A percentile compares a stretch with the other conserved stretches of the same genome.
Evolutionary conservation across 1,140 invertebrate species (phyloP).

Genomic region (Nasonia giraulti): DNA sequence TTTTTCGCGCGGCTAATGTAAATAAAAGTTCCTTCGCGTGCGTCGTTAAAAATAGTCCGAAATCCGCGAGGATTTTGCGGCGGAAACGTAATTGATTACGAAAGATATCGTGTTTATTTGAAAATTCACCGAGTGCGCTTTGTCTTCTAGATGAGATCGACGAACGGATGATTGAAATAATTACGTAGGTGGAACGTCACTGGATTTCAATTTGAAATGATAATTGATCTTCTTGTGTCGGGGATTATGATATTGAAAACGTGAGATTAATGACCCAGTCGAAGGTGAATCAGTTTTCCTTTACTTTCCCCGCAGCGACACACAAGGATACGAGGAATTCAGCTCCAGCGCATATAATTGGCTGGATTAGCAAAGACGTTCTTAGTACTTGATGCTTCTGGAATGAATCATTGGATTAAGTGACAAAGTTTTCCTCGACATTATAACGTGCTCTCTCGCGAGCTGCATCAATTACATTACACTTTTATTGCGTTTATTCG

Average conservation of each 20-base stretch:
- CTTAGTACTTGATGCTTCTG: constrained; percentile 18
- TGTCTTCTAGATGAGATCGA: too few species aligned
- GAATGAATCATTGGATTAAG: constrained; percentile 43
- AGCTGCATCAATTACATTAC: background rate
- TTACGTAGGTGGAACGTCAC: background rate
- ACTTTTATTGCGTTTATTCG: constrained; percentile 11
- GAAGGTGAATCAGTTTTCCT: constrained; percentile 40
- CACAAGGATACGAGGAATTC: constrained; percentile 8
- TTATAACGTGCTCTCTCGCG: background rate
- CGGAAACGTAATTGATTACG: too few species aligned
- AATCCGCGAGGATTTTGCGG: too few species aligned
- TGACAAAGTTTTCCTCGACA: constrained; percentile 22
- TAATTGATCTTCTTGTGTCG: background rate
- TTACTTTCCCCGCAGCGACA: background rate
- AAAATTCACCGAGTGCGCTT: too few species aligned
- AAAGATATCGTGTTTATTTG: too few species aligned
- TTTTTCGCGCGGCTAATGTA: background rate
- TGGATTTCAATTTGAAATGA: background rate
- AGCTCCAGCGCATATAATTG: constrained; percentile 12
- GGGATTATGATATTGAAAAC: background rate
- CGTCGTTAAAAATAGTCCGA: constrained; percentile 1
- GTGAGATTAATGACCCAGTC: background rate
- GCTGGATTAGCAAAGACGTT: constrained; percentile 19
- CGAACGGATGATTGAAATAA: background rate
- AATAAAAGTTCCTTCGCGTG: background rate